Conservation (phyloP, 2,888 invertebrate species). For the Baccha elongata region DNA sequence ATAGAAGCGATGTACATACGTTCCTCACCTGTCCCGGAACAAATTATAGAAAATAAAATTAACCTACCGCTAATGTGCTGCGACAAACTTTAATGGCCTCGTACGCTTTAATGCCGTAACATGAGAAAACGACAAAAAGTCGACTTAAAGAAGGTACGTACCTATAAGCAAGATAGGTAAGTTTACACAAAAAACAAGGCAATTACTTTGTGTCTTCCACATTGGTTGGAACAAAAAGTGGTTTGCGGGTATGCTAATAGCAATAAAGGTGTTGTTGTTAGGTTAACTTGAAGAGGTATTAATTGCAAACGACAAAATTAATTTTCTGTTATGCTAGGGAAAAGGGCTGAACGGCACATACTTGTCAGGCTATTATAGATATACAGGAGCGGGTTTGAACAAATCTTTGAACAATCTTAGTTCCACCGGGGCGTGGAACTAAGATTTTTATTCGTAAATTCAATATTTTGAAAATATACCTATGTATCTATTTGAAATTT, state of each 20-base stretch:
- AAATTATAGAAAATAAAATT: slow-evolving; percentile 68
- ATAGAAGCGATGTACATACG: slow-evolving; percentile 15
- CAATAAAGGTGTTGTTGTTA: slow-evolving; percentile 43
- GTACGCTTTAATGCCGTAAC: slow-evolving; percentile 52
- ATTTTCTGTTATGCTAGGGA: slow-evolving; percentile 32
- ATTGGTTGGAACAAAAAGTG: slow-evolving; percentile 6
- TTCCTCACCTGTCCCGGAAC: slow-evolving; percentile 70
- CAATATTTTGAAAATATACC: too few relatives aligned
- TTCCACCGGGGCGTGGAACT: too few relatives aligned
- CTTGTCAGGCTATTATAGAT: slow-evolving; percentile 27
- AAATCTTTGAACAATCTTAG: too few relatives aligned
- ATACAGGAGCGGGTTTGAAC: too few relatives aligned
- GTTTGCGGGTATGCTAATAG: slow-evolving; percentile 39
- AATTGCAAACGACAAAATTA: slow-evolving; percentile 62
- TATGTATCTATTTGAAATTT: too few relatives aligned
- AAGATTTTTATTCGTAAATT: too few relatives aligned
- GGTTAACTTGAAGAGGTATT: slow-evolving; percentile 60
- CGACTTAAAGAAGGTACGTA: neutral
- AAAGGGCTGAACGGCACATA: neutral
- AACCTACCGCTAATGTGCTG: slow-evolving; percentile 63
- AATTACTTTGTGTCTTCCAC: neutral
- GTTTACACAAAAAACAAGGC: neutral
- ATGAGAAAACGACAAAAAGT: slow-evolving; percentile 22
- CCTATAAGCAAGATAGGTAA: neutral
- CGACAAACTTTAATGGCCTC: slow-evolving; percentile 68